Percentiles rank a stretch among this genome's conserved stretches.
Evolutionary conservation across 1,140 invertebrate species (phyloP).

Genomic region (Drosophila rhopaloa): DNA sequence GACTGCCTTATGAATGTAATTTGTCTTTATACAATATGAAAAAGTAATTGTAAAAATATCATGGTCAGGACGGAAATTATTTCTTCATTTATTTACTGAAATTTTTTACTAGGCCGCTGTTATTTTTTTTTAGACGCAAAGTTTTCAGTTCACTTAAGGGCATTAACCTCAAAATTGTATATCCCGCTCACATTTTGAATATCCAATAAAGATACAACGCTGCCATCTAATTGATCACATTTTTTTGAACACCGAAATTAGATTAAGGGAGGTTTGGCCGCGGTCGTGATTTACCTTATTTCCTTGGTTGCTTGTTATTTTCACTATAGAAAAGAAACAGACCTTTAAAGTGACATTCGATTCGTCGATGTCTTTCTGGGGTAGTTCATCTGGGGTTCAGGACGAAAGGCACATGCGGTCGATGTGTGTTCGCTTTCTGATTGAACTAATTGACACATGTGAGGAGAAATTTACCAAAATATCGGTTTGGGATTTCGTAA

Average conservation of each 20-base stretch:
- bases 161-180: conserved; percentile 10
- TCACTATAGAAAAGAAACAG: conserved; percentile 15
- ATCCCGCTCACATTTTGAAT: conserved; percentile 17
- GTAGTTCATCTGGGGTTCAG: conserved; percentile 16
- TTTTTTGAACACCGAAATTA: conserved; percentile 7
- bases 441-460: conserved; percentile 81
- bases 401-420: conserved; percentile 49
- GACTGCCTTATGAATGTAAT: background rate
- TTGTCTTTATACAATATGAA: background rate
- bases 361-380: conserved; percentile 9
- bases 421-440: conserved; percentile 54
- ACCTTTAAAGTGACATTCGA: conserved; percentile 49
- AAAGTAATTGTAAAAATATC: background rate
- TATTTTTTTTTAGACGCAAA: too few species aligned
- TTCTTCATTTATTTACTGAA: too few species aligned
- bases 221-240: conserved; percentile 49
- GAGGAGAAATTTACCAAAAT: conserved; percentile 37
- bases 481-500: conserved; percentile 60
- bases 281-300: conserved; percentile 25
- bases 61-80: too few species aligned
- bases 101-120: too few species aligned
- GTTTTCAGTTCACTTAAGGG: background rate
- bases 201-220: background rate
- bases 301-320: conserved; percentile 3
- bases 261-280: conserved; percentile 11